Evolutionary conservation across 1,140 invertebrate species (phyloP).

Genomic region (Drosophila kikkawai): DNA sequence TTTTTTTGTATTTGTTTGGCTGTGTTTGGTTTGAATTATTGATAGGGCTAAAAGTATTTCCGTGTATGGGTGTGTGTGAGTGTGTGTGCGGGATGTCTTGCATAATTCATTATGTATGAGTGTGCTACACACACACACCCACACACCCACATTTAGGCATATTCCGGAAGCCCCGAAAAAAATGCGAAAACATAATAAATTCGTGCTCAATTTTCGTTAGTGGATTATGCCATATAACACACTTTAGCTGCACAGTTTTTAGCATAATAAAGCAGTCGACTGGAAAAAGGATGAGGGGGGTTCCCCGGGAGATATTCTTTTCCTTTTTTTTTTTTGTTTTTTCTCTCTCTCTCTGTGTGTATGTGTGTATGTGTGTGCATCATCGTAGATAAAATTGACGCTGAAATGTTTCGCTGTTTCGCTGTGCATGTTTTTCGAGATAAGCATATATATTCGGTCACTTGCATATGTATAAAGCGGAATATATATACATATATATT

Average conservation of each 20-base stretch:
- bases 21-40: constrained; percentile 73
- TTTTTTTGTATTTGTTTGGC: constrained; percentile 59
- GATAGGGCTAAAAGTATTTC: constrained; percentile 65
- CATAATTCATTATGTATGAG: constrained; percentile 77
- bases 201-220: constrained; percentile 82
- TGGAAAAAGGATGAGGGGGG: constrained; percentile 60
- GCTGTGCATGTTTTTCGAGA: constrained; percentile 27
- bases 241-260: constrained; percentile 77
- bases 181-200: constrained; percentile 79
- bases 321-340: background rate
- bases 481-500: constrained; percentile 38
- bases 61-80: constrained; percentile 17
- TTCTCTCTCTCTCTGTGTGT: background rate
- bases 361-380: constrained; percentile 42
- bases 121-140: background rate
- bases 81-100: constrained; percentile 58
- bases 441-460: constrained; percentile 25
- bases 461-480: constrained; percentile 46
- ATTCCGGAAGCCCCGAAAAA: constrained; percentile 34
- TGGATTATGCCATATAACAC: constrained; percentile 83
- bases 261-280: constrained; percentile 78
- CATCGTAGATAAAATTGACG: constrained; percentile 70
- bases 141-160: constrained; percentile 54
- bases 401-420: constrained; percentile 54
- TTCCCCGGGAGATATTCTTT: background rate